phyloP scores from a whole-genome alignment of 2,113 vertebrate genomes.

The Nettapus auritus region DNA sequence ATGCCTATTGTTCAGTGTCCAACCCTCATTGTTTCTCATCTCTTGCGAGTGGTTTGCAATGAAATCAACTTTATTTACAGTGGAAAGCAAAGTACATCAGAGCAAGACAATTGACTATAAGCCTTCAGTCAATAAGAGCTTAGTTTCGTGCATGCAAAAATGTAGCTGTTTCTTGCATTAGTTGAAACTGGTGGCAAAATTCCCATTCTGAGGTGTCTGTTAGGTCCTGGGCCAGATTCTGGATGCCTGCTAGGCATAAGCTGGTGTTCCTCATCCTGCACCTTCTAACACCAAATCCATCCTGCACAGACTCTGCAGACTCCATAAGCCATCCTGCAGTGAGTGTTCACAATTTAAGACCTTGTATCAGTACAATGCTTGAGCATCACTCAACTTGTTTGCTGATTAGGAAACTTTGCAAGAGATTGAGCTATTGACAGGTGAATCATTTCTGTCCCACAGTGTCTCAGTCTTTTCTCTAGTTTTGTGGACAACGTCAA shows the following conservation, averaged over 20 bases:
- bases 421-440: conserved; percentile 23
- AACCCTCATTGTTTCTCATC: conserved; percentile 54
- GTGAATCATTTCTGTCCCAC: conserved; percentile 37
- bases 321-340: background rate
- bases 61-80: conserved; percentile 50
- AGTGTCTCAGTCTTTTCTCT: conserved; percentile 25
- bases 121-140: conserved; percentile 29
- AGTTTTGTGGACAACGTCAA: conserved; percentile 43
- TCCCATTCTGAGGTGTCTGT: conserved; percentile 2
- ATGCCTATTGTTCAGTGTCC: background rate
- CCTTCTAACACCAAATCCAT: background rate
- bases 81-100: conserved; percentile 36
- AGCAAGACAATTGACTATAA: conserved; percentile 24
- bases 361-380: background rate
- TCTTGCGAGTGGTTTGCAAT: conserved; percentile 46
- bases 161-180: background rate
- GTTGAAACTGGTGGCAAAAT: background rate
- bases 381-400: background rate
- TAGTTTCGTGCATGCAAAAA: conserved; percentile 17
- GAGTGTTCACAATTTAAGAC: background rate
- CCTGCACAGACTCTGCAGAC: background rate
- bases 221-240: background rate
- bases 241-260: background rate
- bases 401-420: conserved; percentile 10
- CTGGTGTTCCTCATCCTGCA: background rate